Conservation (phyloP, 92 coral and sea anemone species). For the Chrysogorgia sp. region DNA sequence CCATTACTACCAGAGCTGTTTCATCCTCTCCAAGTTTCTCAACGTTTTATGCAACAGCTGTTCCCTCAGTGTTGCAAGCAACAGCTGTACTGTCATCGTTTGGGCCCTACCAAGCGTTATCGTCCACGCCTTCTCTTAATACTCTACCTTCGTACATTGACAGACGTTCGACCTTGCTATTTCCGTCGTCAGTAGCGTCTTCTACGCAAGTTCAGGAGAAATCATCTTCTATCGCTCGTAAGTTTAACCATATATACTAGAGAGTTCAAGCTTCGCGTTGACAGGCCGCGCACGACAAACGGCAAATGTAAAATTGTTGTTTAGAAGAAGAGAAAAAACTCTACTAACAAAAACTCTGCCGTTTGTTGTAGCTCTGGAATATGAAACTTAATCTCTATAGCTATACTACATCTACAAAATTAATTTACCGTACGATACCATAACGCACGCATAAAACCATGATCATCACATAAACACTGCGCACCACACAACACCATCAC, state of each 20-base stretch:
- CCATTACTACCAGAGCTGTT: neutral
- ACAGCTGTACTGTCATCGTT: neutral
- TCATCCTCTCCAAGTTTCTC: constrained; percentile 10
- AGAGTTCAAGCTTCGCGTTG: too few relatives aligned
- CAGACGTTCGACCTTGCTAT: constrained; percentile 12
- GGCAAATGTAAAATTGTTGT: too few relatives aligned
- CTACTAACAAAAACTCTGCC: too few relatives aligned
- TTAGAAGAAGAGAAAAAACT: too few relatives aligned
- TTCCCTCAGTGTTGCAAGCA: neutral
- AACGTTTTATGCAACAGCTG: neutral
- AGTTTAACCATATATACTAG: too few relatives aligned
- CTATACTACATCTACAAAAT: neutral
- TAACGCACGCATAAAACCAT: neutral
- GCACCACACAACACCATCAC: too few relatives aligned
- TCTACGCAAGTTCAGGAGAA: neutral
- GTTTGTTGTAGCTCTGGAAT: too few relatives aligned
- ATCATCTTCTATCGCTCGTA: constrained; percentile 1
- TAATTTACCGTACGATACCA: neutral
- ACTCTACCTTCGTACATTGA: neutral
- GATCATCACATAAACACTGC: too few relatives aligned
- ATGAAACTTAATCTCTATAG: too few relatives aligned
- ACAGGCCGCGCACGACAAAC: too few relatives aligned
- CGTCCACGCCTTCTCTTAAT: neutral
- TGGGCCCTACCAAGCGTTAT: neutral
- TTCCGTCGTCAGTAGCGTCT: constrained; percentile 9